Conservation (phyloP, 2,888 invertebrate species). For the Platycheirus rosarum region DNA sequence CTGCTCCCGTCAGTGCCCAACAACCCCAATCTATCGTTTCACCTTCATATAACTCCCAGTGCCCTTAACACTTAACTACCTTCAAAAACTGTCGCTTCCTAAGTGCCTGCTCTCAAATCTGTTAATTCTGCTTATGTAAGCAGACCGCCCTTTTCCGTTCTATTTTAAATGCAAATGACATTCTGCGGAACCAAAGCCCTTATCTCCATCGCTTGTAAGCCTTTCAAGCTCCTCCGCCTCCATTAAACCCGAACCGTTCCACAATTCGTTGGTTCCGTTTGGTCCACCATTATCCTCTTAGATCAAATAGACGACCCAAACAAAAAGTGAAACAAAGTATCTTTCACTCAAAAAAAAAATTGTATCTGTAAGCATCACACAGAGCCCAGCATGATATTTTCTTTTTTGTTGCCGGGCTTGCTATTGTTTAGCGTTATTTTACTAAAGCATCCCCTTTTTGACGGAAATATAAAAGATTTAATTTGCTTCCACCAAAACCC, state of each 20-base stretch:
- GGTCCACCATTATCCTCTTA: neutral
- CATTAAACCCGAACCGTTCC: too few relatives aligned
- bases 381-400: constrained; percentile 9
- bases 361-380: too few relatives aligned
- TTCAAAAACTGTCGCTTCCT: neutral
- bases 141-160: constrained; percentile 21
- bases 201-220: too few relatives aligned
- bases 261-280: too few relatives aligned
- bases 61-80: neutral
- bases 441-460: constrained; percentile 20
- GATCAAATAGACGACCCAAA: constrained; percentile 32
- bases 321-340: constrained; percentile 34
- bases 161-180: constrained; percentile 34
- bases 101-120: constrained; percentile 9
- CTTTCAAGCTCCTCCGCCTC: constrained; percentile 8
- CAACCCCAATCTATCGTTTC: neutral
- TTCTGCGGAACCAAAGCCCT: constrained; percentile 2
- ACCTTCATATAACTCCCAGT: neutral
- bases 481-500: constrained; percentile 33
- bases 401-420: neutral
- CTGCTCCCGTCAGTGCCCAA: too few relatives aligned
- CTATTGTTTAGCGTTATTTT: constrained; percentile 40
- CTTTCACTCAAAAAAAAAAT: constrained; percentile 4
- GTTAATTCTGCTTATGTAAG: constrained; percentile 21
- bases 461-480: constrained; percentile 45